A percentile compares a stretch with the other conserved stretches of the same genome.
phyloP scores from a whole-genome alignment of 1,140 invertebrate genomes.

The Panulirus ornatus region DNA sequence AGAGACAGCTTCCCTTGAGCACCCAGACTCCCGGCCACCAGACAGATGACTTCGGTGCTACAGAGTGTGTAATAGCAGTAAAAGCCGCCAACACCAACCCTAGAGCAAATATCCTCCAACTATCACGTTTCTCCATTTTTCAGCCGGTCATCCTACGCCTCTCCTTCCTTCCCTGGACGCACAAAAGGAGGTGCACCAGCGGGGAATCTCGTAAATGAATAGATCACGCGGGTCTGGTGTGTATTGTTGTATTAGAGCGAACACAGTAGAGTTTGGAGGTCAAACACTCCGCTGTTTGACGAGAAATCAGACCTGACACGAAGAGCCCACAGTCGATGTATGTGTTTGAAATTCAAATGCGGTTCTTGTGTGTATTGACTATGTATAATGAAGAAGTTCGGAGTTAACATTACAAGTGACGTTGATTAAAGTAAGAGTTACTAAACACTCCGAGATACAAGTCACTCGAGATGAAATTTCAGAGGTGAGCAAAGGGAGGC shows the following conservation, averaged over 20 bases:
- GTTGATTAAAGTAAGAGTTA: conserved; percentile 13
- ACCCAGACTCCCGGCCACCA: too few species aligned
- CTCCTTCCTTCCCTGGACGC: too few species aligned
- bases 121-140: neutral
- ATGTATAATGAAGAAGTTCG: conserved; percentile 40
- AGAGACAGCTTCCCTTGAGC: too few species aligned
- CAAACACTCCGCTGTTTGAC: conserved; percentile 10
- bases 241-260: conserved; percentile 27
- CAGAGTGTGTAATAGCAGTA: neutral
- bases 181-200: conserved; percentile 12
- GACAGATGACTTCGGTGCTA: too few species aligned
- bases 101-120: neutral
- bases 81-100: neutral
- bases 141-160: too few species aligned
- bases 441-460: neutral
- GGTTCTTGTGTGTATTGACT: conserved; percentile 18
- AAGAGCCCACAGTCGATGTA: conserved; percentile 18
- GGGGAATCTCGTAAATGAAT: conserved; percentile 23
- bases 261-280: conserved; percentile 18
- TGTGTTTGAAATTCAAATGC: conserved; percentile 35
- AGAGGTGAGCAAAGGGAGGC: too few species aligned
- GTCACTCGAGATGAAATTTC: conserved; percentile 16
- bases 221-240: conserved; percentile 11
- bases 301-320: conserved; percentile 43
- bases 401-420: conserved; percentile 35